These are phyloP conservation scores for Neomonachus schauinslandi DNA, from an alignment of 2,113 vertebrate genomes.

Conservation along the genomic window DNA sequence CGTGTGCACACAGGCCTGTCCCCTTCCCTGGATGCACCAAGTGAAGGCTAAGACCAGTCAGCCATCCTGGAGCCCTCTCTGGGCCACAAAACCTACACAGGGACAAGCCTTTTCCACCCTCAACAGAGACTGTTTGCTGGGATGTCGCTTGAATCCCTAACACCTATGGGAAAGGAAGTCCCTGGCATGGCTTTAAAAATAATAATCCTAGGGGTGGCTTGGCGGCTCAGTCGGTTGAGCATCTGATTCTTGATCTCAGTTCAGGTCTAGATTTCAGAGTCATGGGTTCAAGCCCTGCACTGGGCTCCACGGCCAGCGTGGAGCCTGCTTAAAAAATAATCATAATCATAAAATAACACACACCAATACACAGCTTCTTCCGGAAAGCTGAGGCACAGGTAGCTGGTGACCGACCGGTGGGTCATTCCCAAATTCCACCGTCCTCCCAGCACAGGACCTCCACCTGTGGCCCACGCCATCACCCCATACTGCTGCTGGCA, in stretches of 20 bases:
- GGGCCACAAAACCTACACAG: not conserved
- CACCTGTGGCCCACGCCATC: not conserved
- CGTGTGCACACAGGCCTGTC: fast-evolving
- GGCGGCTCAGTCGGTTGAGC: not conserved
- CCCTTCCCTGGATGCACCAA: not conserved
- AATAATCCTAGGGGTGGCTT: not conserved
- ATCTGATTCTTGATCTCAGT: not conserved
- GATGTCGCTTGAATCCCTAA: not conserved
- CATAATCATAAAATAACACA: not conserved
- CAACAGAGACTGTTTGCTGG: not conserved
- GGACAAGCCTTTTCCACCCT: not conserved
- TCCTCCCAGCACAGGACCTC: not conserved
- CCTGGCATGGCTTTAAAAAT: not conserved
- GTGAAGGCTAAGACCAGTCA: not conserved
- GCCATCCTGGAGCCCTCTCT: not conserved
- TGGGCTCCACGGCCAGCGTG: not conserved
- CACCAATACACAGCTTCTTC: not conserved
- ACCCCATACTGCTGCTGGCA: fast-evolving
- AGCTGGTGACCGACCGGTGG: fast-evolving
- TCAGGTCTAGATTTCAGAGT: not conserved
- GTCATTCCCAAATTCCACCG: not conserved
- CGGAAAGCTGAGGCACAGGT: not conserved
- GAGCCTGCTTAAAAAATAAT: not conserved
- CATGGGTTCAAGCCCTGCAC: not conserved
- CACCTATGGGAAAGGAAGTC: not conserved